Evolutionary conservation across 2,797 vertebrate species (phyloP).

Genomic region (Kryptopterus vitreolus): DNA sequence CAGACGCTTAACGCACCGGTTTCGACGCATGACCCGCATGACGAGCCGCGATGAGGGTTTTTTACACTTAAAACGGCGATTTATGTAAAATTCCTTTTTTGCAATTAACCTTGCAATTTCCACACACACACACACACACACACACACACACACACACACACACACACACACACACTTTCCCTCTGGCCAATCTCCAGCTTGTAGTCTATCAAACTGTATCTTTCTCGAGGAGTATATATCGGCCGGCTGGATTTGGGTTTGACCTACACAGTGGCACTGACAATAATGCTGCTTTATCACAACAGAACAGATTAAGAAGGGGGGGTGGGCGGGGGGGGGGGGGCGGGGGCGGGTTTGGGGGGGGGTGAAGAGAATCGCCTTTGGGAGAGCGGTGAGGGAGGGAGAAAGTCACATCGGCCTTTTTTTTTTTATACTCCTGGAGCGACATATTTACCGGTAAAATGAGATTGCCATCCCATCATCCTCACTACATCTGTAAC

Average conservation of each 20-base stretch:
- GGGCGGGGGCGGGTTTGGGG: too few species aligned
- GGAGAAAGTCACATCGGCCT: neutral
- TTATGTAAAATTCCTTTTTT: neutral
- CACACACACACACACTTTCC: neutral
- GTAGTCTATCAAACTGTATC: neutral
- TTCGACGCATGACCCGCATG: neutral
- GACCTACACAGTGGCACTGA: constrained; percentile 26
- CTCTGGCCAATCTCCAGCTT: neutral
- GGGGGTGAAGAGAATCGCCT: constrained; percentile 10
- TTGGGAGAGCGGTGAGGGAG: constrained; percentile 26
- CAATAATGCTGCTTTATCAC: constrained; percentile 36
- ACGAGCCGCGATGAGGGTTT: neutral
- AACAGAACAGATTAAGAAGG: constrained; percentile 34
- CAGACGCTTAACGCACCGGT: too few species aligned
- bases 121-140: neutral
- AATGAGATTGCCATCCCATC: constrained; percentile 39
- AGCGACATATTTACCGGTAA: constrained; percentile 44
- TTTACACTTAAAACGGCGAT: neutral
- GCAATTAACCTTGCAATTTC: constrained; percentile 11
- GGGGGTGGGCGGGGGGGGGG: too few species aligned
- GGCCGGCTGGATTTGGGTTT: constrained; percentile 13
- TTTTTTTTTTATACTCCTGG: constrained; percentile 27
- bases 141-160: neutral
- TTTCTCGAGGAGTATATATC: constrained; percentile 4
- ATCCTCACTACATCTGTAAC: neutral